These are phyloP conservation scores for Platichthys flesus DNA, from an alignment of 2,113 vertebrate genomes.

Conservation along the genomic window DNA sequence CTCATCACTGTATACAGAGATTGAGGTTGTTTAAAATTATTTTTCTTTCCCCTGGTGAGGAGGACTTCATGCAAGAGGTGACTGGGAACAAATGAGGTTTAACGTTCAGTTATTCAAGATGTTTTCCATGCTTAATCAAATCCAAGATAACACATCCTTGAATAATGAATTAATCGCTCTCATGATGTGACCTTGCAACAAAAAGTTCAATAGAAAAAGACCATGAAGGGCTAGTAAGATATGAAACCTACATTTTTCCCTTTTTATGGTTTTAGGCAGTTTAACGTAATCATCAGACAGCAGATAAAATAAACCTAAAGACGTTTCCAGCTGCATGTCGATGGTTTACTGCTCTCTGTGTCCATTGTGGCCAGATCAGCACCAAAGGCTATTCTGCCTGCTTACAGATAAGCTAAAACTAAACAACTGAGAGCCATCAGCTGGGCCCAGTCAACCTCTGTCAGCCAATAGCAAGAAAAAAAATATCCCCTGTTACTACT, in stretches of 20 bases:
- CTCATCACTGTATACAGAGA: conserved; percentile 36
- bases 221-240: not conserved
- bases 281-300: not conserved
- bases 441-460: conserved; percentile 16
- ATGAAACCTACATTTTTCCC: not conserved
- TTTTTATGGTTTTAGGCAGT: not conserved
- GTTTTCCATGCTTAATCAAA: not conserved
- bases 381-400: not conserved
- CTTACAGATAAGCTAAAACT: conserved; percentile 32
- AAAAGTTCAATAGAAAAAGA: not conserved
- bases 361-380: not conserved
- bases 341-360: not conserved
- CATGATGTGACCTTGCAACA: not conserved
- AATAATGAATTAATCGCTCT: conserved; percentile 2
- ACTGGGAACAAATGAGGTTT: conserved; percentile 35
- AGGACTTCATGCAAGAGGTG: conserved; percentile 10
- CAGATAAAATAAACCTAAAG: not conserved
- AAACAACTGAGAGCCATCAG: not conserved
- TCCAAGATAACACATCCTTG: conserved; percentile 11
- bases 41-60: not conserved
- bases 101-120: not conserved
- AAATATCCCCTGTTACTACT: not conserved
- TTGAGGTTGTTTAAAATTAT: conserved; percentile 16
- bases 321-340: not conserved
- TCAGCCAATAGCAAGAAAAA: conserved; percentile 29